phyloP scores from a whole-genome alignment of 2,797 vertebrate species.

The Gorsachius magnificus region DNA sequence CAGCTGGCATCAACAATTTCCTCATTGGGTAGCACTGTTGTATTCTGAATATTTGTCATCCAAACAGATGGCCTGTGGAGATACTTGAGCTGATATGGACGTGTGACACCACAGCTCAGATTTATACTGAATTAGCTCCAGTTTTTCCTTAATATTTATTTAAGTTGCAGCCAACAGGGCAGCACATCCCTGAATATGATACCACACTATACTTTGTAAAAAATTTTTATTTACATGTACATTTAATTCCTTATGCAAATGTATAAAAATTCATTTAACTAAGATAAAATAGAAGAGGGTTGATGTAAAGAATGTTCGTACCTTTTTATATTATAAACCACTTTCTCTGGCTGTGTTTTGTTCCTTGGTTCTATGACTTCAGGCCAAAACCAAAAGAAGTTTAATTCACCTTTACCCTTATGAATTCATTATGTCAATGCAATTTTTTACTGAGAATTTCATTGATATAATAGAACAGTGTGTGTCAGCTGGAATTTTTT shows the following conservation, averaged over 20 bases:
- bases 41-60: not conserved
- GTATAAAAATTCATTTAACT: constrained; percentile 39
- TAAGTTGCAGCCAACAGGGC: not conserved
- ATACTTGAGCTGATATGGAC: not conserved
- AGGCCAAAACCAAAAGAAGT: not conserved
- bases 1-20: not conserved
- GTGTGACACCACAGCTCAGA: not conserved
- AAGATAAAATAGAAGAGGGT: not conserved
- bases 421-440: not conserved
- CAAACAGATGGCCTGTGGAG: not conserved
- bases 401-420: constrained; percentile 13
- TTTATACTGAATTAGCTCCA: not conserved
- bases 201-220: not conserved
- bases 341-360: not conserved
- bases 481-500: not conserved
- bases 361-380: constrained; percentile 1
- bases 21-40: not conserved
- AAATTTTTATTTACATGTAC: not conserved
- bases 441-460: not conserved
- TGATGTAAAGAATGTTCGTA: not conserved
- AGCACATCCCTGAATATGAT: not conserved
- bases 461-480: not conserved
- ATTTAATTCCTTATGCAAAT: not conserved
- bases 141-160: not conserved
- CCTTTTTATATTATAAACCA: not conserved